Conservation (phyloP, 1,140 invertebrate species). For the Dinothrombium tinctorium region DNA sequence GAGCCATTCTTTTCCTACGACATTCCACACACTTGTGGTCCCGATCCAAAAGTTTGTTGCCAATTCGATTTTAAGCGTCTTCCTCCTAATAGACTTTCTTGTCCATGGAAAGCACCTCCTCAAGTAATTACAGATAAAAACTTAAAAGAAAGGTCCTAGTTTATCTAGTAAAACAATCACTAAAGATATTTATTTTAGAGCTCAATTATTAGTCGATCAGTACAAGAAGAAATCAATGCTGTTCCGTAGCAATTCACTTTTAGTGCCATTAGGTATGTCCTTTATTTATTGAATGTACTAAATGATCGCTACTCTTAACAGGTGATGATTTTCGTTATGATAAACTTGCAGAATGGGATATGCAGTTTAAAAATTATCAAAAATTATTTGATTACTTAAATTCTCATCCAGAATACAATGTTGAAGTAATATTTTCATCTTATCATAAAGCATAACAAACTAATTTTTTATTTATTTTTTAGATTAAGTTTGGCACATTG, state of each 20-base stretch:
- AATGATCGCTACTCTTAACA: constrained; percentile 42
- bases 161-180: no score
- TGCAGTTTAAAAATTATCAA: constrained; percentile 77
- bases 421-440: constrained; percentile 34
- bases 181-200: constrained; percentile 51
- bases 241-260: constrained; percentile 61
- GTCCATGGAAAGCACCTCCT: constrained; percentile 67
- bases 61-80: constrained; percentile 93
- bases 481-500: constrained; percentile 70
- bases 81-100: constrained; percentile 42
- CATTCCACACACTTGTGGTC: constrained; percentile 90
- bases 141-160: constrained; percentile 60
- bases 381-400: constrained; percentile 86
- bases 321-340: constrained; percentile 93
- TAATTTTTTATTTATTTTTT: background rate
- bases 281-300: background rate
- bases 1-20: constrained; percentile 99
- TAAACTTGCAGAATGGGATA: constrained; percentile 72
- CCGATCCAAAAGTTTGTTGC: constrained; percentile 86
- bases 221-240: constrained; percentile 87
- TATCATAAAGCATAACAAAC: constrained; percentile 3
- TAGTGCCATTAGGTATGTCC: constrained; percentile 65
- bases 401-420: constrained; percentile 45
- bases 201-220: constrained; percentile 63
- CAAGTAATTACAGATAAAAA: constrained; percentile 51